phyloP scores from a whole-genome alignment of 2,113 vertebrate species.

The Indicator maculatus region DNA sequence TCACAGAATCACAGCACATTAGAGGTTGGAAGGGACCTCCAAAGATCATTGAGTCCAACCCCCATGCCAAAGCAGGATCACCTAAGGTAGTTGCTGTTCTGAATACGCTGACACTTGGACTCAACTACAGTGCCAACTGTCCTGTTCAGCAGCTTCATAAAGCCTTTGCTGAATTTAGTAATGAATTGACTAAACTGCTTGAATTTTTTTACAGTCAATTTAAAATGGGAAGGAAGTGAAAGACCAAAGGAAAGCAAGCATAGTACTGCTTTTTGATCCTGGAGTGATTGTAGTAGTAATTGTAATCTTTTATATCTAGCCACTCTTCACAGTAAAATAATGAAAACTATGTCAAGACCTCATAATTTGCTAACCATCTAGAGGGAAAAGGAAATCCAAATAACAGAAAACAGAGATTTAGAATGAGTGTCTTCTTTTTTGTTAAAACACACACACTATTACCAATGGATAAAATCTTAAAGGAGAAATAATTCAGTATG shows the following conservation, averaged over 20 bases:
- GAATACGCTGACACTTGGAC: neutral
- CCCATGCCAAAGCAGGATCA: too few species aligned
- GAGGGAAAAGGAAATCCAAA: constrained; percentile 39
- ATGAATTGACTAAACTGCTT: neutral
- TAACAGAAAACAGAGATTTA: neutral
- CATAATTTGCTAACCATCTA: constrained; percentile 44
- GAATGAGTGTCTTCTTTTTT: constrained; percentile 24
- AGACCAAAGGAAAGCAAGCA: constrained; percentile 44
- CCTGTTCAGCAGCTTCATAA: neutral
- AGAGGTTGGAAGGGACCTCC: too few species aligned
- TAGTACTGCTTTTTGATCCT: constrained; percentile 22
- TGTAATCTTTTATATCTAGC: constrained; percentile 37
- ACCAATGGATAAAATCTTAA: constrained; percentile 47
- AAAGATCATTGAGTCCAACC: too few species aligned
- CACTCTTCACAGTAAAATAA: neutral
- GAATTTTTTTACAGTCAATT: neutral
- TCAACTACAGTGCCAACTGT: accelerated
- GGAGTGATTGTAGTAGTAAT: constrained; percentile 25
- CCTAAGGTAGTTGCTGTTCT: neutral
- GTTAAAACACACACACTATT: constrained; percentile 19
- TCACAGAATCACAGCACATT: too few species aligned
- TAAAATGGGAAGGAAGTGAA: constrained; percentile 28
- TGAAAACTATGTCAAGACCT: neutral
- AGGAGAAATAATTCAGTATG: constrained; percentile 39
- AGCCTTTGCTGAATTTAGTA: neutral